These are phyloP conservation scores for Astyanax mexicanus DNA, from an alignment of 2,797 vertebrate species.

Conservation along the genomic window DNA sequence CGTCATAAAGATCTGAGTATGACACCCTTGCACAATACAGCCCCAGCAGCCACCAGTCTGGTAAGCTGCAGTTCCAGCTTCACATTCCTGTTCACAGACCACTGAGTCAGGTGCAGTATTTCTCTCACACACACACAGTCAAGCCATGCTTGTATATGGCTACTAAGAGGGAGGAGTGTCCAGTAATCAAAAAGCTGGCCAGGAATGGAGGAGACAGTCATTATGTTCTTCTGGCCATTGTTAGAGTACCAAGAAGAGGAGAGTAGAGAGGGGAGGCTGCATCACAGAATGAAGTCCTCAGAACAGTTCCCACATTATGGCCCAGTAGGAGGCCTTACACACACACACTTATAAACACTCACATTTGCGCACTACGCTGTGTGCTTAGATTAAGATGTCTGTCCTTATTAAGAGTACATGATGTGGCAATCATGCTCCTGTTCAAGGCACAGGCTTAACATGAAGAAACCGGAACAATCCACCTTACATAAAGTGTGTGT, in stretches of 20 bases:
- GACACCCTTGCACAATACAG: slow-evolving; percentile 7
- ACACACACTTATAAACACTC: slow-evolving; percentile 34
- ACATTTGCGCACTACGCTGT: slow-evolving; percentile 23
- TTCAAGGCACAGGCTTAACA: slow-evolving; percentile 13
- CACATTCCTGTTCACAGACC: neutral
- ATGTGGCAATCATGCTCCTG: slow-evolving; percentile 19
- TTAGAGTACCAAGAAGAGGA: neutral
- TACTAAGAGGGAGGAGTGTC: neutral
- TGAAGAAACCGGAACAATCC: slow-evolving; percentile 16
- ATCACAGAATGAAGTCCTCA: slow-evolving; percentile 18
- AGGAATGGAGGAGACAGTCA: neutral
- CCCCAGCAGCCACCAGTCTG: neutral
- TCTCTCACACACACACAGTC: neutral
- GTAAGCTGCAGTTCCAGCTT: slow-evolving; percentile 20
- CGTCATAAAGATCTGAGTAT: too few species aligned
- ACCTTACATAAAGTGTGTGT: slow-evolving; percentile 40
- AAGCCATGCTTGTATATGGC: neutral
- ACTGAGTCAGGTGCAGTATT: neutral
- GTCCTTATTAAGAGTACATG: slow-evolving; percentile 4
- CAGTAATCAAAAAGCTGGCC: neutral
- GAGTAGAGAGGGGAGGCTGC: slow-evolving; percentile 19
- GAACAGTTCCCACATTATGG: slow-evolving; percentile 62
- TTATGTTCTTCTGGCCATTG: slow-evolving; percentile 16
- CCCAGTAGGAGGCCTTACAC: slow-evolving; percentile 67
- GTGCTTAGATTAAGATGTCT: slow-evolving; percentile 4